Base-by-base conservation (phyloP, 1,140 invertebrate genomes). In the Calliopsis andreniformis region DNA sequence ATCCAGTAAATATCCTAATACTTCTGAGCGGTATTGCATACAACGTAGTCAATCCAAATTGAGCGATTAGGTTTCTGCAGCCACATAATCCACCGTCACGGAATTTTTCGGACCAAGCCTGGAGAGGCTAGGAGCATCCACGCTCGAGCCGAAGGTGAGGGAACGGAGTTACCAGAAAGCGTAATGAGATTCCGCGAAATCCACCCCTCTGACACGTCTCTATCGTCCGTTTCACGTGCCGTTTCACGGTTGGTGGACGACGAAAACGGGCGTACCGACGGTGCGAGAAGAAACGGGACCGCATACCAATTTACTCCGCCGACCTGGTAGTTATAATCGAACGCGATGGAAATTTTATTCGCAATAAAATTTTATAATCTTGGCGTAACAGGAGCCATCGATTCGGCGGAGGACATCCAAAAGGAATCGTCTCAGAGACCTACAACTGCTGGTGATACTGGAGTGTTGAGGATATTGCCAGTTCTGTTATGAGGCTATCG, bases 231-330 rank as follows among this genome's bases (percentile, higher is more conserved):
- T 62, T 59, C 43, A 35, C 14, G 56, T 61, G 42, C 12, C 68
- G 43, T 45, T 70, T 70, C 23, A 55, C 64, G 66, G 51, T 56
- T 51, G 23, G 25, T 16, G 66, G 25, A 43, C 25, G 39, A 68
- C 8, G 53, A 56, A 68, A 68, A 43, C 51, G 49, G 66, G 7
- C 20, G 7, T 39, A 14, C 45, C 56, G 43, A 12, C 30, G 68
- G n/a, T 51, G 68, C 68, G 56, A 47, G 42, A 71, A 61, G 64
- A 67, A 67, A 55, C 47, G 64, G 8, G 66, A 30, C 18, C n/a
- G 30, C 47, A 51, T 20, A 45, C 45, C 63, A 66, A 32, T 64
- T 64, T 64, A 64, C 43, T 28, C 28, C 32, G n/a, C n/a, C 32
- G 47, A 51, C 14, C 30, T n/a, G 6, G 1, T 5, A 7, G 30